These are phyloP conservation scores for Rhinoderma darwinii DNA, from an alignment of 2,113 vertebrate genomes.

Conservation along the genomic window DNA sequence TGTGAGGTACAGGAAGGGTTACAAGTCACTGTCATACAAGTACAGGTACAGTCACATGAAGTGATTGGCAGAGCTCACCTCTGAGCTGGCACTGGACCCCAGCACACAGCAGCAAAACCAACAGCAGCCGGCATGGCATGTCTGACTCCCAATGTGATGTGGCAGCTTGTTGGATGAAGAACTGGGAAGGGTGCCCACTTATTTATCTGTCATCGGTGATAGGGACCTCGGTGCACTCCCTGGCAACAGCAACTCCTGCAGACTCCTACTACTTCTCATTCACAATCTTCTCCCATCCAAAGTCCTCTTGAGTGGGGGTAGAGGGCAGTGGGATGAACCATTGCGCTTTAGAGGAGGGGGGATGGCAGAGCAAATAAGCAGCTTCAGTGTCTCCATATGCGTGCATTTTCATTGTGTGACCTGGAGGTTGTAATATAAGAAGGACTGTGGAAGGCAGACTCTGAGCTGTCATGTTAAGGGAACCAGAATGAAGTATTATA, in stretches of 20 bases:
- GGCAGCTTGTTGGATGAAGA: slow-evolving; percentile 29
- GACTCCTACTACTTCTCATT: slow-evolving; percentile 42
- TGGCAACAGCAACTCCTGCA: slow-evolving; percentile 11
- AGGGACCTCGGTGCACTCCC: not conserved
- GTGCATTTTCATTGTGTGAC: not conserved
- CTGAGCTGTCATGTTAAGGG: not conserved
- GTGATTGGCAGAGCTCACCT: slow-evolving; percentile 68
- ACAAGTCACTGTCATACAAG: not conserved
- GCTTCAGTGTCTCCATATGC: not conserved
- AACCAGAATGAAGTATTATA: not conserved
- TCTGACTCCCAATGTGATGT: not conserved
- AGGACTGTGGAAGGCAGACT: not conserved
- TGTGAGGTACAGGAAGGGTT: not conserved
- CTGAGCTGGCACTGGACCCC: slow-evolving; percentile 68
- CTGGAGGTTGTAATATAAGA: not conserved
- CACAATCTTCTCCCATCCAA: slow-evolving; percentile 52
- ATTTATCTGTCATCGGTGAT: slow-evolving; percentile 20
- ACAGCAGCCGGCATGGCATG: slow-evolving; percentile 53
- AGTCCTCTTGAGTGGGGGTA: slow-evolving; percentile 31
- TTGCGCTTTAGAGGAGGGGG: not conserved
- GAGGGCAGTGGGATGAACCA: slow-evolving; percentile 44
- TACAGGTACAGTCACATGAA: not conserved
- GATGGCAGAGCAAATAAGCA: too few species aligned
- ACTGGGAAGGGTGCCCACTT: slow-evolving; percentile 25
- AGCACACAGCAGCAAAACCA: slow-evolving; percentile 61